Evolutionary conservation across 2,797 vertebrate genomes (phyloP).

Genomic region (Argya squamiceps): DNA sequence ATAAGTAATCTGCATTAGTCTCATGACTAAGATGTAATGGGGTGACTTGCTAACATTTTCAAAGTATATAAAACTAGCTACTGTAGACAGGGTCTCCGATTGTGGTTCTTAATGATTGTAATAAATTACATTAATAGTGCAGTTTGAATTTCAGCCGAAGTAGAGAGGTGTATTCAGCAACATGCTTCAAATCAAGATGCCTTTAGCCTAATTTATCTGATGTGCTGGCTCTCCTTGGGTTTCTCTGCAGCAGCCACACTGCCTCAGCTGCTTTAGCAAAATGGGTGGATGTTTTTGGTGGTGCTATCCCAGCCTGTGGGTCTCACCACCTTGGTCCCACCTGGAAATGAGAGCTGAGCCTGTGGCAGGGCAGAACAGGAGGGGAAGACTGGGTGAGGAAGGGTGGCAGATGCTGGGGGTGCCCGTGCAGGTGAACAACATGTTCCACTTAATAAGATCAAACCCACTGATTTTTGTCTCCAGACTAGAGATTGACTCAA

Average conservation of each 20-base stretch:
- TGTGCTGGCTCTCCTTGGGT: background rate
- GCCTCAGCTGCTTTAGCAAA: background rate
- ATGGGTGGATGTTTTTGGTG: background rate
- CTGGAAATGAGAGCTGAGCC: background rate
- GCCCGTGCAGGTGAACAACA: background rate
- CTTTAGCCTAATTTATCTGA: constrained; percentile 26
- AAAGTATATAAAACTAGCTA: constrained; percentile 36
- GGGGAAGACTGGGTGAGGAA: background rate
- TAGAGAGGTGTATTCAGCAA: constrained; percentile 38
- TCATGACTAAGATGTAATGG: constrained; percentile 57
- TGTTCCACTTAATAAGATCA: background rate
- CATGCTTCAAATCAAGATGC: constrained; percentile 61
- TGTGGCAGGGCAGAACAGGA: background rate
- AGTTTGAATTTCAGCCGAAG: constrained; percentile 23
- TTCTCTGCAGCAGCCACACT: background rate
- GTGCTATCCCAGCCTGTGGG: background rate
- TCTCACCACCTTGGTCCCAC: background rate
- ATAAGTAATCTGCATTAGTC: constrained; percentile 65
- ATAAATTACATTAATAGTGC: constrained; percentile 55
- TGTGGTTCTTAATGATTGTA: constrained; percentile 53
- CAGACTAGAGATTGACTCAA: background rate
- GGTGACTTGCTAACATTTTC: constrained; percentile 49
- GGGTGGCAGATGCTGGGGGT: constrained; percentile 6
- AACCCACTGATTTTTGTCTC: background rate
- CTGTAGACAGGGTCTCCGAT: constrained; percentile 29